Percentiles rank a stretch among this genome's conserved stretches.
phyloP scores from a whole-genome alignment of 2,113 vertebrate genomes.

The Ellobius talpinus region DNA sequence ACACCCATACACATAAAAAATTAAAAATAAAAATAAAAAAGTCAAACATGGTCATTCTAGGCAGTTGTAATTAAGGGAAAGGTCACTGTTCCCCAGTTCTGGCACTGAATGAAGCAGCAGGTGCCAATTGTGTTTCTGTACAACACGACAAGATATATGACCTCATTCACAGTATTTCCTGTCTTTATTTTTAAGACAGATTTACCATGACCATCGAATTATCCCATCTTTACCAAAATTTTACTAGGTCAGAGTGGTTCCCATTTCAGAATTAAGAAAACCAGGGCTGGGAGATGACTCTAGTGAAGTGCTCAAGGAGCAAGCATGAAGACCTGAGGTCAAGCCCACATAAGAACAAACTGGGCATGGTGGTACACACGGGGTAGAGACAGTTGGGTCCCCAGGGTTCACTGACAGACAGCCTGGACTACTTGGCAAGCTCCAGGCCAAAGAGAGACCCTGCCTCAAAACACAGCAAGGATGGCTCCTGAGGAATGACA shows the following conservation, averaged over 20 bases:
- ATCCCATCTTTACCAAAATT: neutral
- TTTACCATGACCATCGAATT: neutral
- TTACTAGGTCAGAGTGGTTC: neutral
- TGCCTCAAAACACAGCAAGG: neutral
- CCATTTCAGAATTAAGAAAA: slow-evolving; percentile 18
- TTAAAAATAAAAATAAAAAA: neutral
- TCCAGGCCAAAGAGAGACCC: neutral
- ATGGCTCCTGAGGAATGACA: neutral
- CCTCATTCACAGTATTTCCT: neutral
- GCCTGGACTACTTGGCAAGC: neutral
- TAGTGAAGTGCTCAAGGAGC: neutral
- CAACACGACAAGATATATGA: neutral
- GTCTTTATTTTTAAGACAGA: neutral
- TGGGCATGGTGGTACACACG: neutral
- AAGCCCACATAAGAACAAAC: neutral
- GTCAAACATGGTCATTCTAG: neutral
- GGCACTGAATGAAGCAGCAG: neutral
- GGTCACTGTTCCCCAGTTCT: neutral
- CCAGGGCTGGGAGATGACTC: too few relatives aligned
- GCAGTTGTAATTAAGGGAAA: neutral
- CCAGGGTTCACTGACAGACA: neutral
- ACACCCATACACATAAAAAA: neutral
- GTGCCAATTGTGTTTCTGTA: neutral
- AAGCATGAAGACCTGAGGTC: neutral
- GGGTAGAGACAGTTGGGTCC: neutral